Evolutionary conservation across 2,888 invertebrate genomes (phyloP).

Genomic region (Drosophila kambysellisi): DNA sequence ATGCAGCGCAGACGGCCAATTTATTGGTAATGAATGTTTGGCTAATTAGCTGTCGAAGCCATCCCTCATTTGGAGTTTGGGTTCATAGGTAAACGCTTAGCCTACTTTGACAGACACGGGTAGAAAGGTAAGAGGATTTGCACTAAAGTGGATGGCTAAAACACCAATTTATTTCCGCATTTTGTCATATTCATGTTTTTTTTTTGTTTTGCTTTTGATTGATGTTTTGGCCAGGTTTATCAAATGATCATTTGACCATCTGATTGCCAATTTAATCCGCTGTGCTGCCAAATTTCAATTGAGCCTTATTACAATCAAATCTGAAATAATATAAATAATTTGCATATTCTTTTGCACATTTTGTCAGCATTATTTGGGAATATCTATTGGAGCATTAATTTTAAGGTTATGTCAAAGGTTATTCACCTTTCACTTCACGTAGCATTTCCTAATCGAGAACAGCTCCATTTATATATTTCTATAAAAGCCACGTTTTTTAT

Average conservation of each 20-base stretch:
- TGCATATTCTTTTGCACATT: neutral
- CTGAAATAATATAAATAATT: neutral
- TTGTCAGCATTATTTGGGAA: neutral
- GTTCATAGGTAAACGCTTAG: slow-evolving; percentile 19
- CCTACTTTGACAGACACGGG: neutral
- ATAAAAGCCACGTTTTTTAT: too few species aligned
- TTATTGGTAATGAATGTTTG: slow-evolving; percentile 29
- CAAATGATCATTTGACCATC: neutral
- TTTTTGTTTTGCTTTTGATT: neutral
- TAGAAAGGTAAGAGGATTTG: neutral
- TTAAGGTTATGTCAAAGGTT: too few species aligned
- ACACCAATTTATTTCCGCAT: neutral
- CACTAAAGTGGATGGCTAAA: neutral
- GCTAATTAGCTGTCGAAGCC: slow-evolving; percentile 51
- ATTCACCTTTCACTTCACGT: neutral
- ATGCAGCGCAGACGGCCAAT: slow-evolving; percentile 15
- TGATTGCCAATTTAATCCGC: neutral
- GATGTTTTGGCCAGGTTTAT: neutral
- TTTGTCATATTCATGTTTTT: neutral
- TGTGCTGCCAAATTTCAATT: neutral
- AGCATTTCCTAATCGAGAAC: neutral
- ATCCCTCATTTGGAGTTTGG: slow-evolving; percentile 18
- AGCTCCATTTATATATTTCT: neutral
- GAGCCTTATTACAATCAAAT: neutral
- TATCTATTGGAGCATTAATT: neutral